Conservation (phyloP, 2,888 invertebrate species). For the Charanyca ferruginea region DNA sequence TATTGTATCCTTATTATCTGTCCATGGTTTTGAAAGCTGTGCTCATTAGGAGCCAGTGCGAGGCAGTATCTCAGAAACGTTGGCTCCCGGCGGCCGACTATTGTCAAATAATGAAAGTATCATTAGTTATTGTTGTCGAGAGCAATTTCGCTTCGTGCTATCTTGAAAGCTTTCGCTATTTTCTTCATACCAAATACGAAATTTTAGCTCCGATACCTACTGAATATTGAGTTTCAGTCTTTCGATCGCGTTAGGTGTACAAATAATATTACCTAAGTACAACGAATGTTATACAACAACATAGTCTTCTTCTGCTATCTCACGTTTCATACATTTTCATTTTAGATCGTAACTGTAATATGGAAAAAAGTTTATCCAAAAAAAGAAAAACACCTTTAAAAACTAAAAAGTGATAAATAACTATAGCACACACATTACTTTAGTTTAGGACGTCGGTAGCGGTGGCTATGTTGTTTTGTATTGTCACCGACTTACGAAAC, state of each 20-base stretch:
- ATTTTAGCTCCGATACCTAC: background rate
- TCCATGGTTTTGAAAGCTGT: constrained; percentile 41
- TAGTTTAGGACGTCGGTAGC: too few relatives aligned
- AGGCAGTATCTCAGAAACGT: constrained; percentile 36
- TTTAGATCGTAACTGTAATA: constrained; percentile 3
- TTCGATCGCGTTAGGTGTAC: too few relatives aligned
- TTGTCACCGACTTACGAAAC: too few relatives aligned
- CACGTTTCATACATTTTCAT: background rate
- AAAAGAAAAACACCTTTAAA: too few relatives aligned
- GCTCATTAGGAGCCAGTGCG: constrained; percentile 55
- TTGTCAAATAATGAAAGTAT: constrained; percentile 64
- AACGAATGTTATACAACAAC: too few relatives aligned
- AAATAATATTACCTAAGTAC: too few relatives aligned
- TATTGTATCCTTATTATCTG: constrained; percentile 37
- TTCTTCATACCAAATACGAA: constrained; percentile 1
- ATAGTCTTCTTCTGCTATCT: too few relatives aligned
- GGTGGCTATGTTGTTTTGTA: too few relatives aligned
- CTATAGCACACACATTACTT: too few relatives aligned
- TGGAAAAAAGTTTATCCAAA: too few relatives aligned
- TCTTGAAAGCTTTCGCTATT: constrained; percentile 15
- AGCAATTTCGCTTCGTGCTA: constrained; percentile 43
- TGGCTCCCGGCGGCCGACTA: constrained; percentile 33
- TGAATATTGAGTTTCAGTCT: background rate
- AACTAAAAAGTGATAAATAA: too few relatives aligned
- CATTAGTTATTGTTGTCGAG: constrained; percentile 58